Evolutionary conservation across 2,113 vertebrate genomes (phyloP).

Genomic region (Sitta europaea): DNA sequence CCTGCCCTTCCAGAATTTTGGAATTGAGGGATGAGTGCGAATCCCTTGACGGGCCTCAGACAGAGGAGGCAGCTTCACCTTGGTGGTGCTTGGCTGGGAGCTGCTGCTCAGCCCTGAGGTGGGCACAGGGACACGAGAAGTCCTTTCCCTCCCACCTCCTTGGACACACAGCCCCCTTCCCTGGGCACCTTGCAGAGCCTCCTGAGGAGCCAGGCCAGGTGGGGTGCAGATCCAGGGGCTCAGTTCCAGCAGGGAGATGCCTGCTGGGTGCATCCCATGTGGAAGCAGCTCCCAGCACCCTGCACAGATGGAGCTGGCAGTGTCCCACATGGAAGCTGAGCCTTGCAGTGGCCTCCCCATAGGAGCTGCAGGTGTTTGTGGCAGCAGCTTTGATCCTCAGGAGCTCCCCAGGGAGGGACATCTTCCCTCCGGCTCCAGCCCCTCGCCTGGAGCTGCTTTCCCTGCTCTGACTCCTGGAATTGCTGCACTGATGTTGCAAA

Average conservation of each 20-base stretch:
- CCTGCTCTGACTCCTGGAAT: background rate
- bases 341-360: accelerated
- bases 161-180: background rate
- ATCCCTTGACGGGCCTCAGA: background rate
- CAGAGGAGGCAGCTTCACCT: background rate
- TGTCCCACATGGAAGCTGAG: background rate
- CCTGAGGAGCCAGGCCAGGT: background rate
- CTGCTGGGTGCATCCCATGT: accelerated
- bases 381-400: background rate
- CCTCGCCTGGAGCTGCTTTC: background rate
- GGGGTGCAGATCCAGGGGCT: background rate
- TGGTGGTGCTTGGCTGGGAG: background rate
- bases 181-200: background rate
- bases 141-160: background rate
- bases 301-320: background rate
- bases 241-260: background rate
- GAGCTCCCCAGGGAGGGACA: background rate
- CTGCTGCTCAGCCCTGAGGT: background rate
- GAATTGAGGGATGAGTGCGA: background rate
- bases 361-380: slow-evolving; percentile 26
- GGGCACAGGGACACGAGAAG: accelerated
- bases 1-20: background rate
- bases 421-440: accelerated
- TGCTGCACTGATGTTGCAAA: background rate
- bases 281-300: background rate